Conservation (phyloP, 2,888 invertebrate genomes). For the Euclidia mi region DNA sequence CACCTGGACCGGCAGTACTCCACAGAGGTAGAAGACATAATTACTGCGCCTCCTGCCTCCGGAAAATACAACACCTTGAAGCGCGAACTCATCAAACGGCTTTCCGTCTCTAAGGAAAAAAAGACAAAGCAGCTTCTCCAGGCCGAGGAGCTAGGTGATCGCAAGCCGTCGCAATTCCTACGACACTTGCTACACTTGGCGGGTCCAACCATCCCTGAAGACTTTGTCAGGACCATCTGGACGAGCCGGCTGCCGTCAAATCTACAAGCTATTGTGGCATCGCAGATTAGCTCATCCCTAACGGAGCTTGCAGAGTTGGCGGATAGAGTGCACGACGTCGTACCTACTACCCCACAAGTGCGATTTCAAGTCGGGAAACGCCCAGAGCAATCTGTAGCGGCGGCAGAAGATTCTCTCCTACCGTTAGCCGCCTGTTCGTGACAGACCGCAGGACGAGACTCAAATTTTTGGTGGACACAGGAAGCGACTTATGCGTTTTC, state of each 20-base stretch:
- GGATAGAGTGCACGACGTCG: too few relatives aligned
- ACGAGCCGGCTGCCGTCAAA: background rate
- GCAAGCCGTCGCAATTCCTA: constrained; percentile 1
- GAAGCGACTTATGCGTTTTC: constrained; percentile 12
- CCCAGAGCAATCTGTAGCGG: constrained; percentile 8
- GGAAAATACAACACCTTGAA: too few relatives aligned
- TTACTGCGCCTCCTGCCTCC: too few relatives aligned
- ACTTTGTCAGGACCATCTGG: background rate
- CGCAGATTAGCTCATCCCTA: background rate
- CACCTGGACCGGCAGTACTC: too few relatives aligned
- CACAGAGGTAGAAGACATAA: too few relatives aligned
- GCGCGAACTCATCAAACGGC: too few relatives aligned
- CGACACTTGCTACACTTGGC: background rate
- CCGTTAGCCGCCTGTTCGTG: constrained; percentile 12
- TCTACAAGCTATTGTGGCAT: background rate
- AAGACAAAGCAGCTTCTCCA: background rate
- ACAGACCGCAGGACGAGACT: constrained; percentile 4
- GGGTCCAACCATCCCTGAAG: background rate
- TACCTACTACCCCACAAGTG: background rate
- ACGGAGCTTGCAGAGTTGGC: background rate
- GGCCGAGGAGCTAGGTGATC: background rate
- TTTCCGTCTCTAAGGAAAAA: background rate
- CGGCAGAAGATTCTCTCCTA: constrained; percentile 7
- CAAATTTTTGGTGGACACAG: constrained; percentile 13
- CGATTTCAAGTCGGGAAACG: constrained; percentile 7